Evolutionary conservation across 2,888 invertebrate genomes (phyloP).

Genomic region (Leptopilina drosophilae): DNA sequence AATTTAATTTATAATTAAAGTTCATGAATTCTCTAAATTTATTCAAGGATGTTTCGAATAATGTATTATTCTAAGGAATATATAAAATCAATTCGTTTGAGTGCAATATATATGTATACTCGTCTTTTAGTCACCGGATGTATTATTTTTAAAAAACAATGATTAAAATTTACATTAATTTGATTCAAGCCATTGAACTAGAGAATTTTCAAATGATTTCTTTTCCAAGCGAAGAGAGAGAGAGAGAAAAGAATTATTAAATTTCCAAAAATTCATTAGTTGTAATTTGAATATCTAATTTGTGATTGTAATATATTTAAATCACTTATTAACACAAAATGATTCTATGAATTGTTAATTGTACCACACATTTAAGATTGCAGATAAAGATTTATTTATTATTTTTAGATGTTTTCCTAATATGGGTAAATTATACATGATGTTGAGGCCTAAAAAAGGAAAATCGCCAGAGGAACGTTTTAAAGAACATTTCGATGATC

Average conservation of each 20-base stretch:
- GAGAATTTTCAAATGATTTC: neutral
- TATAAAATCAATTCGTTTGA: neutral
- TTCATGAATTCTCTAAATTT: no score
- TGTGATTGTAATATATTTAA: neutral
- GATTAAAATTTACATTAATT: slow-evolving; percentile 14
- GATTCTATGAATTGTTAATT: no score
- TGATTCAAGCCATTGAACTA: neutral
- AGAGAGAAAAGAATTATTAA: neutral
- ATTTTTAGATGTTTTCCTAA: slow-evolving; percentile 69
- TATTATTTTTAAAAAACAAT: slow-evolving; percentile 4
- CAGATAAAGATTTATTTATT: neutral
- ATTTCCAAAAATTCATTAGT: neutral
- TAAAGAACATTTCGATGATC: slow-evolving; percentile 70
- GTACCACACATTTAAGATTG: neutral
- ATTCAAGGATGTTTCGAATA: neutral
- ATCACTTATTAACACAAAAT: neutral
- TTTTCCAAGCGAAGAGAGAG: neutral
- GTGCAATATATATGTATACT: neutral
- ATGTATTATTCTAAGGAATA: neutral
- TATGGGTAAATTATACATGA: slow-evolving; percentile 70
- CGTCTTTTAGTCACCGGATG: neutral
- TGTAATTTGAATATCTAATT: slow-evolving; percentile 10
- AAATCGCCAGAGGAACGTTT: slow-evolving; percentile 69
- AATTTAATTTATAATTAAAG: neutral
- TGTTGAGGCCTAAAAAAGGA: slow-evolving; percentile 74